These are phyloP conservation scores for Coranthus polyacanthus DNA, from an alignment of 2,797 vertebrate species.

Conservation along the genomic window DNA sequence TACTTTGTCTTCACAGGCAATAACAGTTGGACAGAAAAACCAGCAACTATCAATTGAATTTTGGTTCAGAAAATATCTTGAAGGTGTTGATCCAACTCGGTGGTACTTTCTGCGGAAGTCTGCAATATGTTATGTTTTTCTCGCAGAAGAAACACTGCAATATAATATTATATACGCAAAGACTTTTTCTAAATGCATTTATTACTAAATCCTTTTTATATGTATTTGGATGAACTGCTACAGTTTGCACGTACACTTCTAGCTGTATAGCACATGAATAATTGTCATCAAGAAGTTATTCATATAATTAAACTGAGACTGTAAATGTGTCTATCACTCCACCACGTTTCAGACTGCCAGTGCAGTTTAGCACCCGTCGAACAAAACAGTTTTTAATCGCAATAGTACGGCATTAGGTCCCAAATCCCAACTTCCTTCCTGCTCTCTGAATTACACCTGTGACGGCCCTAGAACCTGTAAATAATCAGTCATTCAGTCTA, in stretches of 20 bases:
- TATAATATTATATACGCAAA: no score
- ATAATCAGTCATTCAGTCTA: no score
- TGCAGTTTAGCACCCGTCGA: not conserved
- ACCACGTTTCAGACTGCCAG: not conserved
- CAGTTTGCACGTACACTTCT: not conserved
- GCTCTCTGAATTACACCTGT: not conserved
- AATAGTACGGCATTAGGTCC: not conserved
- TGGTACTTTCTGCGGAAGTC: not conserved
- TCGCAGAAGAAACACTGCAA: not conserved
- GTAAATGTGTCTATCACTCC: not conserved
- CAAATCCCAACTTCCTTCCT: slow-evolving; percentile 3
- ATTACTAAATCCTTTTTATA: not conserved
- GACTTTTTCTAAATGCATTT: no score
- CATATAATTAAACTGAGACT: not conserved
- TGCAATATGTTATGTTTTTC: not conserved
- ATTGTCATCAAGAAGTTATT: not conserved
- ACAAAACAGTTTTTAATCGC: slow-evolving; percentile 5
- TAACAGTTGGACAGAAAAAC: not conserved
- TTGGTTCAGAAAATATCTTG: not conserved
- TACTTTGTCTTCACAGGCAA: slow-evolving; percentile 16
- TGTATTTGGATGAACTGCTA: not conserved
- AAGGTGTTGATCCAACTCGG: not conserved
- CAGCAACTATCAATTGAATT: not conserved
- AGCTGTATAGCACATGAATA: not conserved
- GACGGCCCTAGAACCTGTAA: no score